These are phyloP conservation scores for Brachionus angularis DNA, from an alignment of 1,140 invertebrate genomes.

Conservation along the genomic window DNA sequence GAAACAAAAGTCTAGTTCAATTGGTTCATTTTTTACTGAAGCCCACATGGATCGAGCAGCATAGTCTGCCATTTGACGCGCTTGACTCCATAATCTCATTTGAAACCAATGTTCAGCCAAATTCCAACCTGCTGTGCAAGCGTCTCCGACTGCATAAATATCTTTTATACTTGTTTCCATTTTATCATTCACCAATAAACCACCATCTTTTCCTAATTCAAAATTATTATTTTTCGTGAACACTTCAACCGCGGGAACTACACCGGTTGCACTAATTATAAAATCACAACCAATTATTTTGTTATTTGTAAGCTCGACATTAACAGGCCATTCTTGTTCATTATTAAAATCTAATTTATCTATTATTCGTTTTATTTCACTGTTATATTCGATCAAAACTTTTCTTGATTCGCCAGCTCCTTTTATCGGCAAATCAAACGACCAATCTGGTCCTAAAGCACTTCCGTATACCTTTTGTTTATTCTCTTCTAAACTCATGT, in stretches of 20 bases:
- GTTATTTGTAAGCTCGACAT: conserved; percentile 71
- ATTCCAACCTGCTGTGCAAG: conserved; percentile 75
- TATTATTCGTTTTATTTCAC: conserved; percentile 64
- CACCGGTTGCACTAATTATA: conserved; percentile 89
- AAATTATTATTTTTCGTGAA: conserved; percentile 52
- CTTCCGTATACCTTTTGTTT: conserved; percentile 64
- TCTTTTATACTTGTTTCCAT: conserved; percentile 74
- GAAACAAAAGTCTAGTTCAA: conserved; percentile 81
- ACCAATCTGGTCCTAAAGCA: conserved; percentile 92
- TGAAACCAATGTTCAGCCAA: conserved; percentile 79
- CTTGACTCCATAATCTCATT: conserved; percentile 95
- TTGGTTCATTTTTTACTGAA: conserved; percentile 61
- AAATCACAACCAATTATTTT: conserved; percentile 78
- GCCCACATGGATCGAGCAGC: conserved; percentile 83
- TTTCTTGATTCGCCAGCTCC: conserved; percentile 56
- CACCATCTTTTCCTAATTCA: conserved; percentile 61
- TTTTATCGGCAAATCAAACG: conserved; percentile 66
- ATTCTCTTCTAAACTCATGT: conserved; percentile 64
- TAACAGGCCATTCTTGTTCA: conserved; percentile 64
- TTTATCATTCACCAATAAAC: conserved; percentile 73
- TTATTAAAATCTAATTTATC: conserved; percentile 48
- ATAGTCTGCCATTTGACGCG: conserved; percentile 90
- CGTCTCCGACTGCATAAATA: conserved; percentile 91
- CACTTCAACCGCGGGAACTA: conserved; percentile 64
- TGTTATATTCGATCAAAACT: conserved; percentile 65